A percentile compares a stretch with the other conserved stretches of the same genome.
Evolutionary conservation across 2,113 vertebrate genomes (phyloP).

Genomic region (Phrynosoma platyrhinos): DNA sequence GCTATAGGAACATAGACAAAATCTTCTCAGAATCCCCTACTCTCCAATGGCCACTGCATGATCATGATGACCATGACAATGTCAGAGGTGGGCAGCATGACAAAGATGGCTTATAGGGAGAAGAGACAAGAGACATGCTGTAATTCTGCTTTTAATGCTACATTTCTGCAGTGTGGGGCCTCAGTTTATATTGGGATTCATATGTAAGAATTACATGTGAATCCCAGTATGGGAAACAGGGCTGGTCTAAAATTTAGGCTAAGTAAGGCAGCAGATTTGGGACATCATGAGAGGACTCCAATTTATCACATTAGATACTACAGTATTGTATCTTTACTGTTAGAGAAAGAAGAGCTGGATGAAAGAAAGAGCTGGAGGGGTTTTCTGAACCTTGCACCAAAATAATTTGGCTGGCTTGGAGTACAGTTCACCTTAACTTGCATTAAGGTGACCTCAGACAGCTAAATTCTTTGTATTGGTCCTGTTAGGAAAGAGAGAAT

Average conservation of each 20-base stretch:
- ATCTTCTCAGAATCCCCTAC: no score
- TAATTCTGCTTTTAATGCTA: not conserved
- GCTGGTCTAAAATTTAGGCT: not conserved
- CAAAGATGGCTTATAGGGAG: not conserved
- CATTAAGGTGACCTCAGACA: not conserved
- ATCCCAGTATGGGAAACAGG: no score
- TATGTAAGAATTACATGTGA: no score
- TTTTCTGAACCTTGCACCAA: not conserved
- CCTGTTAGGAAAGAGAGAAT: not conserved
- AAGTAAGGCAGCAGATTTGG: not conserved
- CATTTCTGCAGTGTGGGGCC: no score
- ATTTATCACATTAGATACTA: not conserved
- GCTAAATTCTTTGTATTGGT: not conserved
- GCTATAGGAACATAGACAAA: no score
- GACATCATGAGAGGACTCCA: not conserved
- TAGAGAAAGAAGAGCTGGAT: not conserved
- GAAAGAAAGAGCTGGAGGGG: no score
- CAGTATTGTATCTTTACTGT: not conserved
- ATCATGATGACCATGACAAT: no score
- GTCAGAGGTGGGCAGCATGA: no score
- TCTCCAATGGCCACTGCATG: no score
- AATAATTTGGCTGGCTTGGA: not conserved
- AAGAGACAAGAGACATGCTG: not conserved
- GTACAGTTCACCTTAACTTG: not conserved
- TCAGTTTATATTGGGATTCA: not conserved